These are phyloP conservation scores for Heteractis magnifica DNA, from an alignment of 92 coral and sea anemone genomes.

Conservation along the genomic window DNA sequence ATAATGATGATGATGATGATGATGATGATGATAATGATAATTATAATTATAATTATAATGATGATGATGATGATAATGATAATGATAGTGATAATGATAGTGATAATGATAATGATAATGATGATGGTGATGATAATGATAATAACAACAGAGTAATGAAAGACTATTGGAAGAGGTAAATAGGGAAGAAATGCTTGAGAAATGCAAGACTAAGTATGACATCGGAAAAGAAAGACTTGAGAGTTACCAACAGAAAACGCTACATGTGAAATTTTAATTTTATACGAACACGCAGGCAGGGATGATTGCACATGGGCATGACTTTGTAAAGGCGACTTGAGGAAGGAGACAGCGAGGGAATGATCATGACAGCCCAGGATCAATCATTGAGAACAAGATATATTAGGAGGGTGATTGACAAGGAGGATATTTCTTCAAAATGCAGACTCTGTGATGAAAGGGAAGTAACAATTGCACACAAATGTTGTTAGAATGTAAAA, in stretches of 20 bases:
- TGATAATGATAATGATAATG: background rate
- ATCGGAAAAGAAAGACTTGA: background rate
- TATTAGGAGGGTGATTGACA: slow-evolving; percentile 11
- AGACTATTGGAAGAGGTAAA: slow-evolving; percentile 3
- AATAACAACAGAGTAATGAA: background rate
- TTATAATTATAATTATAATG: too few relatives aligned
- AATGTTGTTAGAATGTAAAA: background rate
- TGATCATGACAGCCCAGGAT: slow-evolving; percentile 17
- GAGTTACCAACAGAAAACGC: background rate
- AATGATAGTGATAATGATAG: background rate
- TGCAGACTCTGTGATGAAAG: background rate
- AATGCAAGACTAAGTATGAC: background rate
- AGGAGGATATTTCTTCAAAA: background rate
- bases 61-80: background rate
- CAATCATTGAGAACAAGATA: slow-evolving; percentile 14
- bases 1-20: too few relatives aligned
- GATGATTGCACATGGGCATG: slow-evolving; percentile 27
- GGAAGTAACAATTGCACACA: background rate
- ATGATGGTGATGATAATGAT: background rate
- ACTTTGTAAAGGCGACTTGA: background rate
- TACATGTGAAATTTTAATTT: background rate
- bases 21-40: too few relatives aligned
- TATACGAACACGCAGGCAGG: slow-evolving; percentile 8
- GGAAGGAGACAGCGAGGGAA: slow-evolving; percentile 25
- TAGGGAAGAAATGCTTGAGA: background rate